Base-by-base conservation (phyloP, 2,888 invertebrate genomes). In the Meganola albula region DNA sequence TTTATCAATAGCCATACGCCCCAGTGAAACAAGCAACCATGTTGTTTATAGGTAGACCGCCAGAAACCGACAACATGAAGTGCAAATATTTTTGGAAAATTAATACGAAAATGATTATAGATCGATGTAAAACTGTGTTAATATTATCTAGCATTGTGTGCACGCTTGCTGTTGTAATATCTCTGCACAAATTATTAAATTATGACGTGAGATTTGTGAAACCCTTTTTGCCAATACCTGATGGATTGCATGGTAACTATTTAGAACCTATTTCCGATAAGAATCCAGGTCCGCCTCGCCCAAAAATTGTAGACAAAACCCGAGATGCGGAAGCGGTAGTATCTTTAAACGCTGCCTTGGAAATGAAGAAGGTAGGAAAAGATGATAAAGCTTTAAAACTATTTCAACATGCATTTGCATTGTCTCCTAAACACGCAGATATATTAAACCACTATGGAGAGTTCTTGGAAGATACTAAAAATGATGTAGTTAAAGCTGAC, bases 351-450 rank as follows among this genome's bases (percentile, higher is more conserved):
- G 90, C 96, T 25, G 97, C 97, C 0, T 69, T 94, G 44, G 95
- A 95, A 47, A 94, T 97, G 91, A 92, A 93, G 62, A 87, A 89
- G 30, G 82, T 90, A 21, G 96, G 96, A 3, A 97, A 96, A 68
- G 80, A 90, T 31, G 93, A 94, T 31, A 97, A 96, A 76, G 97
- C 97, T 0, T 79, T 92, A 20, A 93, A 94, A 67, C 73, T 96
- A 14, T 94, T 95, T 63, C 92, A 96, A 74, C 98, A 98, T 77
- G 98, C 98, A 0, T 89, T 95, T 35, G 94, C 95, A 0, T 83
- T 99, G 22, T 95, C 96, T 8, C 98, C 98, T 0, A 90, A 92
- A 54, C 95, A 98, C 79, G 94, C 97, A 0, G 97, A 98, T 60
- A 92, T 98, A 27, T 84, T 99, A 5, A 94, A 95, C 45, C 92